Conservation (phyloP, 2,797 vertebrate genomes). For the Pteronotus mesoamericanus region DNA sequence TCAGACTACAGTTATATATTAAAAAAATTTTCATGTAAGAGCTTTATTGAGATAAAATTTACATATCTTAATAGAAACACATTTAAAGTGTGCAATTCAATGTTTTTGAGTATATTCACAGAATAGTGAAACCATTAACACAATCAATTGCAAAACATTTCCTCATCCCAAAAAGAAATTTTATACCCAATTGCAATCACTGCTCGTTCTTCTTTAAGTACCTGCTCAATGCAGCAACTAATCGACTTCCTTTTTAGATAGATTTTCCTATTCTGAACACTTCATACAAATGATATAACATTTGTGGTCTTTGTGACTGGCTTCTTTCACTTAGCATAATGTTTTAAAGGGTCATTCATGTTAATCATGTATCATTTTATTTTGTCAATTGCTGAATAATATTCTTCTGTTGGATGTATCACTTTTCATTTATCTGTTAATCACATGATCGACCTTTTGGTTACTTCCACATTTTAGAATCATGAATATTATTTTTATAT, state of each 20-base stretch:
- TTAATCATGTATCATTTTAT: not conserved
- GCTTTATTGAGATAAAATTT: not conserved
- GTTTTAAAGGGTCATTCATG: not conserved
- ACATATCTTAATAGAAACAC: not conserved
- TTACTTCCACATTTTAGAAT: not conserved
- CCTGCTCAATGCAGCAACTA: not conserved
- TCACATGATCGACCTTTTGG: not conserved
- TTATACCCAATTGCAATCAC: not conserved
- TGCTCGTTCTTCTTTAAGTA: not conserved
- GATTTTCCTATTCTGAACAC: not conserved
- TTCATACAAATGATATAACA: not conserved
- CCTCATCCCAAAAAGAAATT: not conserved
- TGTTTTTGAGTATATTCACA: not conserved
- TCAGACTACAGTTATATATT: not conserved
- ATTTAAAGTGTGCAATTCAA: not conserved
- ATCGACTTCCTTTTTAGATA: not conserved
- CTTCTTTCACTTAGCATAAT: not conserved
- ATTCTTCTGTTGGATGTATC: not conserved
- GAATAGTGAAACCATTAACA: not conserved
- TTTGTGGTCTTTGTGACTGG: not conserved
- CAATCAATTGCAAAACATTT: not conserved
- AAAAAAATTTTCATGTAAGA: not conserved
- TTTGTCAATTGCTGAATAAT: not conserved
- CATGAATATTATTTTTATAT: not conserved
- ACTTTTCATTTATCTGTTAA: not conserved